These are phyloP conservation scores for Conus canariensis DNA, from an alignment of 2,888 invertebrate genomes.

Conservation along the genomic window DNA sequence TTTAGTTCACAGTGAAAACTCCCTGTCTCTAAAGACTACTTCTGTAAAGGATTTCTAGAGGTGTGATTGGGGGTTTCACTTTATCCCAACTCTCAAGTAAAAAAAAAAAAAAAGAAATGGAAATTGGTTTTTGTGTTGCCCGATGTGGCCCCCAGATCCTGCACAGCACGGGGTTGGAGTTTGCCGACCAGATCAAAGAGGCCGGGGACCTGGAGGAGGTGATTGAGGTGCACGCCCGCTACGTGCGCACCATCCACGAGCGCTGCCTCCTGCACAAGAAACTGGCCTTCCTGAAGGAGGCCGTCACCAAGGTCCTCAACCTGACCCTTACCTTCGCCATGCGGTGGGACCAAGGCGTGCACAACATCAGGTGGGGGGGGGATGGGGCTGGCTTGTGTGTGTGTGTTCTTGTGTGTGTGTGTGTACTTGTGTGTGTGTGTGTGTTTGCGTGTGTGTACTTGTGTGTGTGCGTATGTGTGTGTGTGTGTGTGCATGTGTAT, in stretches of 20 bases:
- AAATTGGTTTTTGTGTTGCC: too few species aligned
- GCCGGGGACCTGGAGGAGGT: slow-evolving; percentile 74
- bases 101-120: too few species aligned
- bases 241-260: slow-evolving; percentile 72
- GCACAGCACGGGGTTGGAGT: slow-evolving; percentile 75
- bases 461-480: too few species aligned
- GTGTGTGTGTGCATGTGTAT: too few species aligned
- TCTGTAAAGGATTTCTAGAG: too few species aligned
- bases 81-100: too few species aligned
- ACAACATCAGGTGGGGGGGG: slow-evolving; percentile 65
- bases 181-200: slow-evolving; percentile 66
- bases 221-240: slow-evolving; percentile 68
- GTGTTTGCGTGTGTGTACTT: too few species aligned
- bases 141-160: slow-evolving; percentile 65
- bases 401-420: background rate
- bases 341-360: slow-evolving; percentile 72
- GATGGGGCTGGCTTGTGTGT: background rate
- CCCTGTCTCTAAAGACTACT: too few species aligned
- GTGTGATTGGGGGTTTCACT: too few species aligned
- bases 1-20: too few species aligned
- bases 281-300: slow-evolving; percentile 69
- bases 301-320: slow-evolving; percentile 74
- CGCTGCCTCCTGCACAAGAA: slow-evolving; percentile 74
- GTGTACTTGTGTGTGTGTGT: background rate
- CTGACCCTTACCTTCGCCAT: slow-evolving; percentile 68